Base-by-base conservation (phyloP, 2,888 invertebrate species). In the Choreutis nemorana region DNA sequence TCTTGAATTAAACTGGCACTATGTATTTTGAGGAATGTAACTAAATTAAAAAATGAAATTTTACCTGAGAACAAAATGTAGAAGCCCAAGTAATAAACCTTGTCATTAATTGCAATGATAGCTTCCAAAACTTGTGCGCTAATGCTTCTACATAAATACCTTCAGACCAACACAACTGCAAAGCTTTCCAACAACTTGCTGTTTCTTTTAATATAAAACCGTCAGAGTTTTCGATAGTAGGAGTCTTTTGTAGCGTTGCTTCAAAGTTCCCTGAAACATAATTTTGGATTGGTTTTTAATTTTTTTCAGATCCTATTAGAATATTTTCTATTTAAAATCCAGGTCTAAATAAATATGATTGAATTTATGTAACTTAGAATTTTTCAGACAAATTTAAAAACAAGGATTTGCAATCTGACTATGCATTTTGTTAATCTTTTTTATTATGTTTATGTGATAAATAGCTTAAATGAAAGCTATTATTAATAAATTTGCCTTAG, bases 101-200 rank as follows among this genome's bases (percentile, higher is more conserved):
- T 23, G 91, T 83, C 23, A 94, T 54, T 21, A 97, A 78, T 72
- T 96, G 91, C 35, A 97, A 75, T 11, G 88, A 89, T 4, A 97
- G 81, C 65, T 94, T 96, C 85, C 93, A 92, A 70, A 97, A 94
- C 55, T 90, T 89, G 52, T 89, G 88, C 30, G 86, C 86, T 1
- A 93, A 73, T 32, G 91, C 87, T 13, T 85, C 78, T 28, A 97
- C 82, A 60, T 87, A 96, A 4, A 95, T 82, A 15, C 89, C 88
- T 10, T 87, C 82, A 2, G 85, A 77, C 90, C 95, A 97, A 57
- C 93, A 90, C 24, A 64, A 58, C 18, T 63, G 57, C 9, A 79
- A 39, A 3, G 75, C 62, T 24, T 54, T 57, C 82, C 81, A 83
- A 41, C 83, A 77, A 26, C 53, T 63, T 24, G 62, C 39, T n/a